Base-by-base conservation (phyloP, 2,113 vertebrate species). In the Festucalex cinctus region DNA sequence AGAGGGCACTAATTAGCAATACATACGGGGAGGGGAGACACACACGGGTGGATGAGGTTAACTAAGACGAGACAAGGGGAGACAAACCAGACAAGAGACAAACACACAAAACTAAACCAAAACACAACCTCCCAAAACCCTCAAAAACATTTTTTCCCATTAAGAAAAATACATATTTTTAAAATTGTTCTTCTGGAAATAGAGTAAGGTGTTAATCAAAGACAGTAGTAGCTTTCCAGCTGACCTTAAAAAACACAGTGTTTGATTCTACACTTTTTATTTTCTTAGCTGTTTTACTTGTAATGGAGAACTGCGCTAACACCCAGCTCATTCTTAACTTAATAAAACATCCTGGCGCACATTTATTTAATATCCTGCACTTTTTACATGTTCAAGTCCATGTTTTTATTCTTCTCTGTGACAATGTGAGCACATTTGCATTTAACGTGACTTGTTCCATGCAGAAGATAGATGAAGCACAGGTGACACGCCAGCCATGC, bases 301-400 rank as follows among this genome's bases (percentile, higher is more conserved):
- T 59, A 78, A 65, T 32, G 58, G 75, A 70, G 61, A 80, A 63
- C 17, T 59, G 48, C 62, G 57, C 57, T n/a, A 49, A 71, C 65
- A 6, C 68, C 69, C 44, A 51, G 67, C 71, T 61, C 10, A 1
- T 66, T 79, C 65, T 71, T 74, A 81, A 78, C 76, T 75, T 66
- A 39, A 69, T 74, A 64, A 71, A 69, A 75, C 24, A 65, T 54
- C 26, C 54, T 51, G 66, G 54, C 46, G 12, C 28, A 32, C 64
- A 60, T 63, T 78, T 26, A 56, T 75, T 83, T 86, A 32, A 73
- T 79, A 72, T 75, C 72, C 74, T 75, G 66, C 44, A 8, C 48
- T 14, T 48, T 60, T 41, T 66, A 66, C 24, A 16, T 13, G 3
- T 39, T 28, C 24, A 54, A 81, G 39, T 48, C 24, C 61, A 35